Conservation (phyloP, 1,140 invertebrate species). For the Schlechtendalia chinensis region DNA sequence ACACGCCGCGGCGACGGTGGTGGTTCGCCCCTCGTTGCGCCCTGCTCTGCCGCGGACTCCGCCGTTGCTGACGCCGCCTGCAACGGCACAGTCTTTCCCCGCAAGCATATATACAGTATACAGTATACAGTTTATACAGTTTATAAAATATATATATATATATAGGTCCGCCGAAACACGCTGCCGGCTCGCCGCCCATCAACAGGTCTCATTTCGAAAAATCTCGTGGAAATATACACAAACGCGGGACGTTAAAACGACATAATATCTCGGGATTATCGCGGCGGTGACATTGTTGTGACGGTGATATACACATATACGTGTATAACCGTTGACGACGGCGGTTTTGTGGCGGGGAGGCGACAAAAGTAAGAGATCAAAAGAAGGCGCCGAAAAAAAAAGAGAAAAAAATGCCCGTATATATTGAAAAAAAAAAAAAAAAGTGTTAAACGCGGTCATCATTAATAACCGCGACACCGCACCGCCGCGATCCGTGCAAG, state of each 20-base stretch:
- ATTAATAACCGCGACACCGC: slow-evolving; percentile 14
- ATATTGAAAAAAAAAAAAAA: neutral
- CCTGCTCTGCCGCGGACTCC: neutral
- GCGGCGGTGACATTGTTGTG: neutral
- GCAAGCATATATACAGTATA: too few relatives aligned
- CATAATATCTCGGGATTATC: neutral
- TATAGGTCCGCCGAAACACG: slow-evolving; percentile 27
- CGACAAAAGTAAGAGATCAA: slow-evolving; percentile 18
- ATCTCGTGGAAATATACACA: slow-evolving; percentile 3
- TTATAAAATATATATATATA: too few relatives aligned
- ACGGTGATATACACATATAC: neutral
- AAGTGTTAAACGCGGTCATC: slow-evolving; percentile 42
- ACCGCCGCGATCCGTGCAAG: slow-evolving; percentile 23
- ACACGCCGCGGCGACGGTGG: neutral
- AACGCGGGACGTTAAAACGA: neutral
- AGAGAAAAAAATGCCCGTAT: neutral
- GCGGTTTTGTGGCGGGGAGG: neutral
- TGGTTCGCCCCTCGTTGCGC: neutral
- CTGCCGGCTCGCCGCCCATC: slow-evolving; percentile 41
- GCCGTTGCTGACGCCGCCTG: slow-evolving; percentile 24
- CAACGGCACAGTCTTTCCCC: slow-evolving; percentile 26
- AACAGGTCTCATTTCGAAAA: slow-evolving; percentile 29
- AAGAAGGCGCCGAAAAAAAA: slow-evolving; percentile 23
- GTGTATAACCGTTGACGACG: neutral
- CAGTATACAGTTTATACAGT: too few relatives aligned